Evolutionary conservation across 2,888 invertebrate genomes (phyloP), one percentile per base, ranked within the genome.

Genomic region (Podabrus alpinus): DNA sequence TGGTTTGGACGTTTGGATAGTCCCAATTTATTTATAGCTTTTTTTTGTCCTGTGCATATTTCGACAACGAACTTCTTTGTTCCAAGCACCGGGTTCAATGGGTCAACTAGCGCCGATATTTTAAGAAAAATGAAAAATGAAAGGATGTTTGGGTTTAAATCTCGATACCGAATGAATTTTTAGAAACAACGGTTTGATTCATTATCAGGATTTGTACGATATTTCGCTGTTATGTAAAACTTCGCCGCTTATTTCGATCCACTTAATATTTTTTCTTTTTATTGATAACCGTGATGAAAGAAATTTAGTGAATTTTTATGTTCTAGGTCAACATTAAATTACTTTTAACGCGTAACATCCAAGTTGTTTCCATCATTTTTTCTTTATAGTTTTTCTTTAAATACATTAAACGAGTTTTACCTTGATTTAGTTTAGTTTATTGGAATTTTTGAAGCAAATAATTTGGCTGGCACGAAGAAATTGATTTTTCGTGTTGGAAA

Each of bases 391-490:
- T 45, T 45, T n/a, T 45, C 45, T 45, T 45, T n/a, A 45, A 45
- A 45, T 45, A 45, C 45, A 19, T 64, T n/a, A n/a, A 21, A n/a
- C 11, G 21, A 64, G 21, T 19, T n/a, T 64, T 64, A 64, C 62
- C 62, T 64, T 64, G 62, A 64, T 64, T 64, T 64, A 21, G 21
- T 64, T 64, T 64, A 64, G 62, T 64, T 64, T 64, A 64, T 64
- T 19, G 62, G n/a, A 19, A 64, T 64, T 64, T 45, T 45, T 45
- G n/a, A 45, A 45, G 45, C n/a, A n/a, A 13, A 45, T 45, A 45
- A 45, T 45, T 45, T 45, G 45, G n/a, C 45, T 45, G 45, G 45
- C 45, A 45, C 45, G 45, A 45, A 45, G 45, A 45, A 45, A 45
- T 45, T 45, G 45, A 45, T 45, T 45, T 45, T 45, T 45, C n/a